Conservation (phyloP, 2,113 vertebrate genomes). For the Crotalus helleri region DNA sequence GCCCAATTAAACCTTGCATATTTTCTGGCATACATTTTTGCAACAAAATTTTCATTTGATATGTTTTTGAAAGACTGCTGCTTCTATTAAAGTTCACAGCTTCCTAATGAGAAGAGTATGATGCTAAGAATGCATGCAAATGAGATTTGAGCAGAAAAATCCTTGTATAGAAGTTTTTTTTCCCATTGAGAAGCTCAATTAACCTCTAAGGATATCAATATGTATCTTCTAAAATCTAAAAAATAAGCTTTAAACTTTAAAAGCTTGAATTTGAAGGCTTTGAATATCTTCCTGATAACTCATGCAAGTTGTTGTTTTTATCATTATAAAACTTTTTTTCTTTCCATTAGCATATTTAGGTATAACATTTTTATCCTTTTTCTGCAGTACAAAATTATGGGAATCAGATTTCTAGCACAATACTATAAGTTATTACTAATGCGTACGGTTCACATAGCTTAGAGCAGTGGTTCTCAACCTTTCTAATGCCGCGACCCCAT, state of each 20-base stretch:
- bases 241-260: background rate
- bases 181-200: background rate
- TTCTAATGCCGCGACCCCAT: too few species aligned
- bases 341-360: background rate
- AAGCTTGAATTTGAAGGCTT: background rate
- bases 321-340: background rate
- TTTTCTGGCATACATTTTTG: background rate
- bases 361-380: background rate
- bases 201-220: background rate
- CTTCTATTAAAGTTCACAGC: conserved; percentile 6
- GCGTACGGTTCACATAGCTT: background rate
- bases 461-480: background rate
- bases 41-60: background rate
- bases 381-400: background rate
- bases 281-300: background rate
- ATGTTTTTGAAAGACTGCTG: background rate
- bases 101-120: conserved; percentile 9
- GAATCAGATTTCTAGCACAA: background rate
- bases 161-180: background rate
- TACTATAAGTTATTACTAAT: background rate
- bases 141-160: background rate
- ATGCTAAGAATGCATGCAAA: conserved; percentile 1
- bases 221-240: background rate
- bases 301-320: background rate
- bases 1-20: conserved; percentile 4